Evolutionary conservation across 2,888 invertebrate species (phyloP).

Genomic region (Eilema griseolum): DNA sequence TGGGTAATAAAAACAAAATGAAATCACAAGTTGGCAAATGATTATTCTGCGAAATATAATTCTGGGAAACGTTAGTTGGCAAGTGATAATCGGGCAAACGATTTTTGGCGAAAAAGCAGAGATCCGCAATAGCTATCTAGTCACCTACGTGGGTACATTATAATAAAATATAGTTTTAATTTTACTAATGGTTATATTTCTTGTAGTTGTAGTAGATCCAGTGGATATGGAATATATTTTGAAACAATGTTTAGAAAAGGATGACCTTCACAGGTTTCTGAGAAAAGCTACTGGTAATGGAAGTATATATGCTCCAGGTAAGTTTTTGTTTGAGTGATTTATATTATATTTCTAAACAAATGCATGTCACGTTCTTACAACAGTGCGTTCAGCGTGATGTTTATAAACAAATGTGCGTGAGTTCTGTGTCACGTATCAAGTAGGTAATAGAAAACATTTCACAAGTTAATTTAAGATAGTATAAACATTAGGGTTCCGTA

Average conservation of each 20-base stretch:
- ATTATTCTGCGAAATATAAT: no score
- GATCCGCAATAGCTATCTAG: no score
- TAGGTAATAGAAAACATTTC: constrained; percentile 24
- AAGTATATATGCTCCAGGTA: constrained; percentile 76
- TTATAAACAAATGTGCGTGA: constrained; percentile 10
- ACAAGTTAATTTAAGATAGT: neutral
- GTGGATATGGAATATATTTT: constrained; percentile 71
- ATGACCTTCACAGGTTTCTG: constrained; percentile 72
- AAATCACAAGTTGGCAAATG: no score
- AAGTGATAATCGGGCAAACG: no score
- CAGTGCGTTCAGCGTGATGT: no score
- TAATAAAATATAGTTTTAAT: no score
- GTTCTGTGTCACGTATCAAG: constrained; percentile 9
- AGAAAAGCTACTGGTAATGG: constrained; percentile 68
- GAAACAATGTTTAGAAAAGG: constrained; percentile 77
- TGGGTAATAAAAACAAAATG: no score
- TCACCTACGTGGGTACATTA: no score
- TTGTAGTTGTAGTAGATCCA: constrained; percentile 69
- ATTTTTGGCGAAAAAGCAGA: no score
- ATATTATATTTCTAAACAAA: constrained; percentile 37
- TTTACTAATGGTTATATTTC: neutral
- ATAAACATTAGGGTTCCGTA: no score
- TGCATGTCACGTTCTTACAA: constrained; percentile 33
- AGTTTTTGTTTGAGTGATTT: neutral
- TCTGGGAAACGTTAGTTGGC: no score